A percentile compares a stretch with the other conserved stretches of the same genome.
Conservation (phyloP, 2,797 vertebrate species). For the Oreochromis grahami region DNA sequence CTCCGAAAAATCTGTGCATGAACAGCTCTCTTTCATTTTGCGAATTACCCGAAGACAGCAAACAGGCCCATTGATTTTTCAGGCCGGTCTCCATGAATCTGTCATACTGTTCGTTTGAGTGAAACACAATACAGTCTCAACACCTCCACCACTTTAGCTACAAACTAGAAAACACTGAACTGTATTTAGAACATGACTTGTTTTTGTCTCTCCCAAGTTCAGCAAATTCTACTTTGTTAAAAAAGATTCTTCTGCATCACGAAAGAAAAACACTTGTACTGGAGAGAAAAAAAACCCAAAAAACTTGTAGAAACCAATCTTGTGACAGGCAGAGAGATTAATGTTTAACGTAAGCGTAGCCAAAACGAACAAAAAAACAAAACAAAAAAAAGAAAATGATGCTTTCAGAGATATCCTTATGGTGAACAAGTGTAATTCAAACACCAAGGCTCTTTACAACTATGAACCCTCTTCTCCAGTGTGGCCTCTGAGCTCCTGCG, state of each 20-base stretch:
- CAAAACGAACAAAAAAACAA: rapidly evolving
- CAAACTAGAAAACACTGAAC: background rate
- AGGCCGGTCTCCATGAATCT: background rate
- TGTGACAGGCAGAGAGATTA: background rate
- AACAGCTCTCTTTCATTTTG: conserved; percentile 1
- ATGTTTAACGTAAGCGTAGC: background rate
- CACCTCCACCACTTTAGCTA: background rate
- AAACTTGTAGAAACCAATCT: background rate
- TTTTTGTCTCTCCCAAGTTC: background rate
- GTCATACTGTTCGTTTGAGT: background rate
- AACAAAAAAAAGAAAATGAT: background rate
- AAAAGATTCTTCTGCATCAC: background rate
- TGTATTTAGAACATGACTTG: background rate
- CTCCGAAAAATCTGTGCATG: background rate
- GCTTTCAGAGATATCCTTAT: background rate
- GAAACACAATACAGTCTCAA: background rate
- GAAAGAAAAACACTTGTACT: background rate
- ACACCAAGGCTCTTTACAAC: conserved; percentile 10
- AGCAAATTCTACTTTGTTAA: background rate
- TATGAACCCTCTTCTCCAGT: background rate
- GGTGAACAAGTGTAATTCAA: background rate
- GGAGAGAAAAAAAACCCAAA: background rate
- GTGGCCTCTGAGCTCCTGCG: conserved; percentile 16
- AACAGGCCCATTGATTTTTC: conserved; percentile 4
- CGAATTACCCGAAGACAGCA: background rate